A percentile compares a stretch with the other conserved stretches of the same genome.
Conservation (phyloP, 2,888 invertebrate genomes). For the Elaeidobius kamerunicus region DNA sequence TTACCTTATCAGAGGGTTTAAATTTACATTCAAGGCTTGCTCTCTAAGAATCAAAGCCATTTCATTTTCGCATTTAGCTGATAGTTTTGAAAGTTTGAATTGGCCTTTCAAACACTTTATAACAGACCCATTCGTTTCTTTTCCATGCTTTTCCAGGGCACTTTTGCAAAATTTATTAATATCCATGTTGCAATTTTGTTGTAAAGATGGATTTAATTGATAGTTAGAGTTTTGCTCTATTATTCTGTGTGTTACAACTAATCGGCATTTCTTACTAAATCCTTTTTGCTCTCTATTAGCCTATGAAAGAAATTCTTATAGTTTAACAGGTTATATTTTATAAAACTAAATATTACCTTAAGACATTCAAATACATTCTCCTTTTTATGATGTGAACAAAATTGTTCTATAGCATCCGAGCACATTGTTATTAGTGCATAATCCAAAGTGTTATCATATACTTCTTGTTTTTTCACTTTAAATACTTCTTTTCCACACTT, state of each 20-base stretch:
- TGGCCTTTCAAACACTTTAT: constrained; percentile 80
- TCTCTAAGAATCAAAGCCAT: constrained; percentile 79
- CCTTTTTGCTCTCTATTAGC: constrained; percentile 69
- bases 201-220: constrained; percentile 81
- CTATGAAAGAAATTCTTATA: constrained; percentile 45
- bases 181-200: constrained; percentile 76
- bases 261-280: constrained; percentile 81
- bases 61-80: constrained; percentile 76
- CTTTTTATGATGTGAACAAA: constrained; percentile 72
- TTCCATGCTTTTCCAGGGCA: constrained; percentile 46
- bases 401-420: constrained; percentile 80
- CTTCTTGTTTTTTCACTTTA: constrained; percentile 80
- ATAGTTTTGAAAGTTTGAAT: constrained; percentile 71
- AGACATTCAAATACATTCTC: constrained; percentile 73
- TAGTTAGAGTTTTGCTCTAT: constrained; percentile 89
- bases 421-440: constrained; percentile 81
- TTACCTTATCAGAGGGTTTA: constrained; percentile 73
- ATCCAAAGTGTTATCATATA: constrained; percentile 83
- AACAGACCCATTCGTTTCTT: constrained; percentile 78
- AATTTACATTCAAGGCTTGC: constrained; percentile 85
- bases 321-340: too few species aligned
- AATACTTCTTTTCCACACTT: constrained; percentile 80
- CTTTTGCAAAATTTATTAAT: constrained; percentile 63
- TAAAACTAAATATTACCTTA: constrained; percentile 57
- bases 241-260: constrained; percentile 82